Evolutionary conservation across 2,797 vertebrate genomes (phyloP).

Genomic region (Bovichtus diacanthus): DNA sequence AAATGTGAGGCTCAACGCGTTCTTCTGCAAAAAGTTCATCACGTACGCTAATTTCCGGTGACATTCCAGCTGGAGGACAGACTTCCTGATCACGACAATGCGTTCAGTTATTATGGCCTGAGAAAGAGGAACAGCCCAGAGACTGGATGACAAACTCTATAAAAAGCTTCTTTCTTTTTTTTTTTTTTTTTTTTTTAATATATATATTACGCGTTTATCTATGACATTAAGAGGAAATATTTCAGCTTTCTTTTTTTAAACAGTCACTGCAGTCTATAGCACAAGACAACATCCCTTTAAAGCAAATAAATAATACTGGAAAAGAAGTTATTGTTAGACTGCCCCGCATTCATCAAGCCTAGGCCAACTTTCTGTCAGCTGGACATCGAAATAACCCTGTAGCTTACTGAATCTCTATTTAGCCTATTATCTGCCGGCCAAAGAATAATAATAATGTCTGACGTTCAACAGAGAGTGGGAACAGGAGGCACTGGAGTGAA

Average conservation of each 20-base stretch:
- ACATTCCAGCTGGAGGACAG: conserved; percentile 73
- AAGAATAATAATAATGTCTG: conserved; percentile 41
- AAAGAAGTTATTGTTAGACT: conserved; percentile 30
- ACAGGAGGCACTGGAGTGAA: conserved; percentile 22
- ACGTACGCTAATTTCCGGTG: conserved; percentile 68
- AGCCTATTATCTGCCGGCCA: conserved; percentile 27
- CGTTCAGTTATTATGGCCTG: conserved; percentile 34
- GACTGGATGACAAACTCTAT: conserved; percentile 10
- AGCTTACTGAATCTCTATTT: conserved; percentile 42
- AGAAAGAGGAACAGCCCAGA: conserved; percentile 3
- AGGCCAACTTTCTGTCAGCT: conserved; percentile 38
- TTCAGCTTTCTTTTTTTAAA: conserved; percentile 13
- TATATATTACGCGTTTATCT: conserved; percentile 34
- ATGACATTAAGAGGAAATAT: not conserved
- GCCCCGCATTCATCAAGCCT: conserved; percentile 1
- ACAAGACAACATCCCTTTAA: not conserved
- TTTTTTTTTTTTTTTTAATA: conserved; percentile 1
- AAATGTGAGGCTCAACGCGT: conserved; percentile 31
- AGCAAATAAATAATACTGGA: conserved; percentile 18
- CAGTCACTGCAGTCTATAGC: not conserved
- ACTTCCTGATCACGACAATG: conserved; percentile 81
- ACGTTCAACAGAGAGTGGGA: conserved; percentile 18
- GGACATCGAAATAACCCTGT: conserved; percentile 17
- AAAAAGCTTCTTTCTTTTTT: conserved; percentile 3
- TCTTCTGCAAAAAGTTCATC: conserved; percentile 50